phyloP scores from a whole-genome alignment of 2,888 invertebrate genomes.

The Dioctria linearis region DNA sequence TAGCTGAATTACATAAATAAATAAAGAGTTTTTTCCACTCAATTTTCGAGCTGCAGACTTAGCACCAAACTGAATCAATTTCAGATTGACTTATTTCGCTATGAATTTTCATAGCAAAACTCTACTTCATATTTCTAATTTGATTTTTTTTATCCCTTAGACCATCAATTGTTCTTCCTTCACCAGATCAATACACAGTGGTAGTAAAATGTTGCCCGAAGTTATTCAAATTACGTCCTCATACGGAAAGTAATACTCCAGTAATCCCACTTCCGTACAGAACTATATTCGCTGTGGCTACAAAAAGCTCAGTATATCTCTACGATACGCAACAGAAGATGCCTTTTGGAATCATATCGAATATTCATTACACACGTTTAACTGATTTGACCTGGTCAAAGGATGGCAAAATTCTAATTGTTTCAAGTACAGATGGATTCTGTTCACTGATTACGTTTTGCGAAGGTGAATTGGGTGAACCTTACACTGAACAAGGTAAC shows the following conservation, averaged over 20 bases:
- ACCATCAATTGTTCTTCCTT: conserved; percentile 85
- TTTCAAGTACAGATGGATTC: conserved; percentile 92
- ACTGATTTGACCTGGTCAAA: conserved; percentile 91
- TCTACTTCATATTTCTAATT: no score
- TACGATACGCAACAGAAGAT: conserved; percentile 89
- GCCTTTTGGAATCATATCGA: conserved; percentile 85
- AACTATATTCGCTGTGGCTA: conserved; percentile 92
- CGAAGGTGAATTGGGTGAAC: conserved; percentile 79
- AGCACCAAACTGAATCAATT: no score
- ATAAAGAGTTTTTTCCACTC: no score
- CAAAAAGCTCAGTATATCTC: conserved; percentile 86
- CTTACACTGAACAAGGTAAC: conserved; percentile 63
- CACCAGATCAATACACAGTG: conserved; percentile 85
- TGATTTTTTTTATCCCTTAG: conserved; percentile 70
- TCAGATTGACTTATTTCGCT: no score
- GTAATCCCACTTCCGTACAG: conserved; percentile 80
- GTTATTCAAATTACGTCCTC: conserved; percentile 75
- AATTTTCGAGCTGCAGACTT: no score
- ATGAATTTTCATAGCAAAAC: no score
- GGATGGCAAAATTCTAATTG: conserved; percentile 82
- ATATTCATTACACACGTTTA: conserved; percentile 91
- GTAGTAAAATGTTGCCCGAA: conserved; percentile 87
- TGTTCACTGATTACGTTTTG: conserved; percentile 88
- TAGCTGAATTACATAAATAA: no score
- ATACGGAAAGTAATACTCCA: conserved; percentile 72